Percentiles rank a stretch among this genome's conserved stretches.
Conservation (phyloP, 2,113 vertebrate genomes). For the Strix aluco region DNA sequence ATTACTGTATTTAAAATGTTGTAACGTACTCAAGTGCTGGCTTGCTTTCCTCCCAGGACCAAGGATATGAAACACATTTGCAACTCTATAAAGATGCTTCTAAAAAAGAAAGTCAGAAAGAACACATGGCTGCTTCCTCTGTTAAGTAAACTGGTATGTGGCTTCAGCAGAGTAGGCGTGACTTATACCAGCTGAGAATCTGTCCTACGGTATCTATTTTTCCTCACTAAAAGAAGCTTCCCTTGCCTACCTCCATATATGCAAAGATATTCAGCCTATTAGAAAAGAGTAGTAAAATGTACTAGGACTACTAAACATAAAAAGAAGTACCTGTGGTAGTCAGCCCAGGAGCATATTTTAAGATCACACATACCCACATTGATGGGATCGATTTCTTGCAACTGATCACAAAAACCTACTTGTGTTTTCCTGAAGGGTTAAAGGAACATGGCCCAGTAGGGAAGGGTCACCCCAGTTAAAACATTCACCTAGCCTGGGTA, state of each 20-base stretch:
- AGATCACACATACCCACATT: not conserved
- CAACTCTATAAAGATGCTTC: conserved; percentile 29
- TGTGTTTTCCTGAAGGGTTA: not conserved
- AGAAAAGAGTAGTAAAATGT: not conserved
- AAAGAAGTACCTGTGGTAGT: not conserved
- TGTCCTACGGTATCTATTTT: not conserved
- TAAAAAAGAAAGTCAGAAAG: conserved; percentile 15
- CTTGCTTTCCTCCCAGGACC: conserved; percentile 15
- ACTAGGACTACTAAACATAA: conserved; percentile 13
- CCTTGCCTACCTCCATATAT: not conserved
- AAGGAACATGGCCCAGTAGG: not conserved
- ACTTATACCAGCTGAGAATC: not conserved
- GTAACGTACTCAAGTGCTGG: not conserved
- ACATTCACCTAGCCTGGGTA: not conserved
- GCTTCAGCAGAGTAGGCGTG: not conserved
- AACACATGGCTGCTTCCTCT: conserved; percentile 1
- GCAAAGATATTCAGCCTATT: not conserved
- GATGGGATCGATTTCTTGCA: not conserved
- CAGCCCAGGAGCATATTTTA: not conserved
- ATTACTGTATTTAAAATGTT: conserved; percentile 33
- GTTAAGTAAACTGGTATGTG: not conserved
- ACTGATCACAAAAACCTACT: not conserved
- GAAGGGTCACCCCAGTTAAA: not conserved
- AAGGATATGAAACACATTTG: conserved; percentile 61
- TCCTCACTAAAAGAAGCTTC: not conserved